A percentile compares a stretch with the other conserved stretches of the same genome.
Conservation (phyloP, 2,113 vertebrate genomes). For the Panurus biarmicus region DNA sequence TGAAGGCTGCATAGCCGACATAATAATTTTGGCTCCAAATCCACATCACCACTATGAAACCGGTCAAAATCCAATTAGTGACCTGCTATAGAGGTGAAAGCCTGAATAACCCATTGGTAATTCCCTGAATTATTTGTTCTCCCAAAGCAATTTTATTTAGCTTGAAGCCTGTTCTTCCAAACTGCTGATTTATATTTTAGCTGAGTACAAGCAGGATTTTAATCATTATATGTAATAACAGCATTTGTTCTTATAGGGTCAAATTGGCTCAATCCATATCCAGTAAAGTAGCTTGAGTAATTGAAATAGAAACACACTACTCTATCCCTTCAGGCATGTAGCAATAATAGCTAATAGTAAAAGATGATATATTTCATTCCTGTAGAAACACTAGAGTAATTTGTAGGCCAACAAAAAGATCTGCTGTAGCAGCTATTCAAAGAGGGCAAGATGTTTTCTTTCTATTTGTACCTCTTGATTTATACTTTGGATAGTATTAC, state of each 20-base stretch:
- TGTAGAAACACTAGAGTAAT: neutral
- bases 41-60: constrained; percentile 1
- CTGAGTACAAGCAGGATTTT: constrained; percentile 44
- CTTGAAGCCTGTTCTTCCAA: constrained; percentile 54
- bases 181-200: constrained; percentile 57
- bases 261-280: constrained; percentile 43
- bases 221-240: constrained; percentile 59
- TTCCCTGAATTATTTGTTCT: constrained; percentile 43
- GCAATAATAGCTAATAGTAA: constrained; percentile 43
- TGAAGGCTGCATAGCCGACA: neutral
- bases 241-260: constrained; percentile 44
- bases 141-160: constrained; percentile 65
- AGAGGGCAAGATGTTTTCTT: neutral
- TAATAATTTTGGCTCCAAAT: constrained; percentile 21
- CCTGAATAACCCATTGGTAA: constrained; percentile 23
- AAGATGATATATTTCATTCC: constrained; percentile 10
- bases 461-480: neutral
- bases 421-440: neutral
- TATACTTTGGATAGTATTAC: neutral
- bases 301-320: constrained; percentile 30
- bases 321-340: constrained; percentile 8
- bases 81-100: constrained; percentile 43
- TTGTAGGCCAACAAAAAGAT: neutral
- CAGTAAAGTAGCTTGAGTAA: constrained; percentile 31
- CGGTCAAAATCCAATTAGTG: constrained; percentile 55